phyloP scores from a whole-genome alignment of 2,113 vertebrate genomes.

The Sorex fumeus region DNA sequence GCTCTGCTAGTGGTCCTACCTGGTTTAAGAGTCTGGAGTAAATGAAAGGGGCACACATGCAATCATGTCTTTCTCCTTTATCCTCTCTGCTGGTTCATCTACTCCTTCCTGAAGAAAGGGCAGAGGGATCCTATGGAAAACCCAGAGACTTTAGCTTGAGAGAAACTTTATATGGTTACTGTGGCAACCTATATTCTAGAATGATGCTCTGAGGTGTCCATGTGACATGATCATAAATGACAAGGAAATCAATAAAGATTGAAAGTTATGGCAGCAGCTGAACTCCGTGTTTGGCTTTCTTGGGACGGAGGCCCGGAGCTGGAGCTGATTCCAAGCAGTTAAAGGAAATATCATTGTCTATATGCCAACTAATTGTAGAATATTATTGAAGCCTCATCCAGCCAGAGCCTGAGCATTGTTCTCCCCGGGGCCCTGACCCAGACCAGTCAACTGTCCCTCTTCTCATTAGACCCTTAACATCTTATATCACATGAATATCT shows the following conservation, averaged over 20 bases:
- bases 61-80: not conserved
- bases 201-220: slow-evolving; percentile 78
- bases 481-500: slow-evolving; percentile 60
- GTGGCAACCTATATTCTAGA: slow-evolving; percentile 72
- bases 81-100: not conserved
- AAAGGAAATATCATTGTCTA: slow-evolving; percentile 83
- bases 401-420: slow-evolving; percentile 64
- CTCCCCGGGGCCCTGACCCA: slow-evolving; percentile 18
- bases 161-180: slow-evolving; percentile 77
- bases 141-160: not conserved
- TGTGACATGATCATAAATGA: slow-evolving; percentile 78
- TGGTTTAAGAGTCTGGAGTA: not conserved
- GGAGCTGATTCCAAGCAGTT: slow-evolving; percentile 84
- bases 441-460: not conserved
- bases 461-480: slow-evolving; percentile 69
- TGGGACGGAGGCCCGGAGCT: slow-evolving; percentile 21
- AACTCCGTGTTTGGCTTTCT: slow-evolving; percentile 10
- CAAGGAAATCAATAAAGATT: slow-evolving; percentile 77
- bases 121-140: not conserved
- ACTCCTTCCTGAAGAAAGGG: not conserved
- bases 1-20: not conserved
- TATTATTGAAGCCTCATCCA: slow-evolving; percentile 66
- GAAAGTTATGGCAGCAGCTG: slow-evolving; percentile 79
- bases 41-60: not conserved
- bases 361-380: slow-evolving; percentile 86